phyloP scores from a whole-genome alignment of 2,113 vertebrate genomes.

The Eleginops maclovinus region DNA sequence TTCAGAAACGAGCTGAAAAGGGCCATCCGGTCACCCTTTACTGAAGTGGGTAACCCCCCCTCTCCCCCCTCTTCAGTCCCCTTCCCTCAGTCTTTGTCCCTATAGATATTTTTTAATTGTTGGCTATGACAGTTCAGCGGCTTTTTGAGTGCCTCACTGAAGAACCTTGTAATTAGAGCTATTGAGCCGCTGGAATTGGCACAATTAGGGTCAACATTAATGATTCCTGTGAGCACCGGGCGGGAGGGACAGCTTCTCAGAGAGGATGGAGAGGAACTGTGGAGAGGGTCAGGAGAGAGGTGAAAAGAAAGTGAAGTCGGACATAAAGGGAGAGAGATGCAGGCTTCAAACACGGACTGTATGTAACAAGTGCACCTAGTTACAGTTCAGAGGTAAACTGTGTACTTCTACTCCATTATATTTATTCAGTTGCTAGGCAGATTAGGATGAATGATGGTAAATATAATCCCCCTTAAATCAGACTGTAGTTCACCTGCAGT shows the following conservation, averaged over 20 bases:
- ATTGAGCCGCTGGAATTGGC: slow-evolving; percentile 91
- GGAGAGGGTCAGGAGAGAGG: slow-evolving; percentile 36
- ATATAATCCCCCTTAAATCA: too few relatives aligned
- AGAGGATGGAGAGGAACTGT: slow-evolving; percentile 70
- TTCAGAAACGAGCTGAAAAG: slow-evolving; percentile 65
- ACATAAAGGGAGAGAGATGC: slow-evolving; percentile 23
- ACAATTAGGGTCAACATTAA: slow-evolving; percentile 92
- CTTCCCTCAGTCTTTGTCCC: slow-evolving; percentile 62
- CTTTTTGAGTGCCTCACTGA: slow-evolving; percentile 83
- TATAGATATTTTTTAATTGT: slow-evolving; percentile 84
- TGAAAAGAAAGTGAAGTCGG: neutral
- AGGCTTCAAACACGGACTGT: neutral
- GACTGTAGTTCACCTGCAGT: too few relatives aligned
- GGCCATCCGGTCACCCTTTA: slow-evolving; percentile 58
- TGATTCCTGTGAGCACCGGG: slow-evolving; percentile 86
- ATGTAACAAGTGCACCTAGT: too few relatives aligned
- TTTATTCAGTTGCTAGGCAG: too few relatives aligned
- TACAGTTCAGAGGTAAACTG: too few relatives aligned
- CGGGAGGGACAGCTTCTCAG: slow-evolving; percentile 81
- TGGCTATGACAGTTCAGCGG: slow-evolving; percentile 85
- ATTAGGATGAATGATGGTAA: too few relatives aligned
- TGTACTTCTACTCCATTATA: too few relatives aligned
- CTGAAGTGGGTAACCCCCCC: slow-evolving; percentile 29
- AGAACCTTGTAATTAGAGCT: slow-evolving; percentile 93
- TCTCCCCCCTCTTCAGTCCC: neutral